phyloP scores from a whole-genome alignment of 2,888 invertebrate species.

The Leucophora obtusa region DNA sequence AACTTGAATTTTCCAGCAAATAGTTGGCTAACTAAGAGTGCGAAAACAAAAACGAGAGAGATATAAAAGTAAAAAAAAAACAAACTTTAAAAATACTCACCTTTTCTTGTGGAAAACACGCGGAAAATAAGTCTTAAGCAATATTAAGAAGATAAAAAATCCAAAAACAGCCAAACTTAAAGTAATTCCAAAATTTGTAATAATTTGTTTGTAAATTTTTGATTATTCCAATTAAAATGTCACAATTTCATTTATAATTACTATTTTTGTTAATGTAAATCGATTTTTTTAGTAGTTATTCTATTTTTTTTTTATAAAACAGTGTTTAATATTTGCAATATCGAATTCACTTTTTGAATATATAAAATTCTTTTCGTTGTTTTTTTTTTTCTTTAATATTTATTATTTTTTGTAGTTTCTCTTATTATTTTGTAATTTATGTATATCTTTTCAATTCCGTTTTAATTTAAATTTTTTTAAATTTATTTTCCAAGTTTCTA shows the following conservation, averaged over 20 bases:
- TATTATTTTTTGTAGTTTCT: background rate
- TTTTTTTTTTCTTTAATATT: background rate
- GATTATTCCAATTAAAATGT: conserved; percentile 19
- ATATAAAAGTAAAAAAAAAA: background rate
- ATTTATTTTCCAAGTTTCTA: conserved; percentile 28
- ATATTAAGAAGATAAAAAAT: conserved; percentile 1
- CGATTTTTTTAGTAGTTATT: background rate
- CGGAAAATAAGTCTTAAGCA: conserved; percentile 45
- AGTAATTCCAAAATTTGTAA: conserved; percentile 1
- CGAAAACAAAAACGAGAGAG: background rate
- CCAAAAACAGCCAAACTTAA: background rate
- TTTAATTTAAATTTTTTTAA: background rate
- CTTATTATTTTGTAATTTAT: conserved; percentile 1
- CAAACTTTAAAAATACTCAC: conserved; percentile 13
- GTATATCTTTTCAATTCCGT: conserved; percentile 14
- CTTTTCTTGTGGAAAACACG: conserved; percentile 9
- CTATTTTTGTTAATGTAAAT: background rate
- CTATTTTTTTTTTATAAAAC: background rate
- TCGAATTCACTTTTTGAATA: too few species aligned
- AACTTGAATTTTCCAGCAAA: conserved; percentile 57
- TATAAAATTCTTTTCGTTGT: background rate
- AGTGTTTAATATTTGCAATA: background rate
- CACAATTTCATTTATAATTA: background rate
- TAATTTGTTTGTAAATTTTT: background rate
- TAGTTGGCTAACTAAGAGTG: background rate